phyloP scores from a whole-genome alignment of 2,113 vertebrate genomes.

The Mystacornis crossleyi region DNA sequence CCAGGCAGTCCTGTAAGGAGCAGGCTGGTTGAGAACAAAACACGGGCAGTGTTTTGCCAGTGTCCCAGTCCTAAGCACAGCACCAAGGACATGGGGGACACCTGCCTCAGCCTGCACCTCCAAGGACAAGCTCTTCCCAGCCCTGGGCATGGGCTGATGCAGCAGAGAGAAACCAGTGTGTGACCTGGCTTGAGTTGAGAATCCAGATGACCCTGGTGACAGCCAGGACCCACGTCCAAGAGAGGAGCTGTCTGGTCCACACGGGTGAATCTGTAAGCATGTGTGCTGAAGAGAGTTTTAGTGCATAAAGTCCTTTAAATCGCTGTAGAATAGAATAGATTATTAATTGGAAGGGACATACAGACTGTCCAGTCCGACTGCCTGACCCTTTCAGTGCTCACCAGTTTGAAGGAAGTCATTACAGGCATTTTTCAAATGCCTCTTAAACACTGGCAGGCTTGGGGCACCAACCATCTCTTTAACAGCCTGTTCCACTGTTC shows the following conservation, averaged over 20 bases:
- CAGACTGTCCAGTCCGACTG: not conserved
- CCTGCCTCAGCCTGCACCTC: not conserved
- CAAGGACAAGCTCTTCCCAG: not conserved
- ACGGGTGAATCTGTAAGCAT: not conserved
- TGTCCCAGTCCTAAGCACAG: not conserved
- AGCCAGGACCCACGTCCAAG: not conserved
- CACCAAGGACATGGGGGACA: not conserved
- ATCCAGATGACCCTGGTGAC: rapidly evolving
- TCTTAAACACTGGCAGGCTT: not conserved
- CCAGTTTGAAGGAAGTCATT: not conserved
- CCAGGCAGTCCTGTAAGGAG: not conserved
- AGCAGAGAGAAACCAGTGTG: not conserved
- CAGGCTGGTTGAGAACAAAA: not conserved
- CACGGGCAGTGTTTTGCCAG: rapidly evolving
- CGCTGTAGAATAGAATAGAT: not conserved
- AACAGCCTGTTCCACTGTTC: not conserved
- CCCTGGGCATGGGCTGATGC: not conserved
- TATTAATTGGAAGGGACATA: not conserved
- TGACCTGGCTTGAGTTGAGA: rapidly evolving
- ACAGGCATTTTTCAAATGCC: not conserved
- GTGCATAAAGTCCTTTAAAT: not conserved
- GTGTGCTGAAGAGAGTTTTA: not conserved
- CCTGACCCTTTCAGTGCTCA: not conserved
- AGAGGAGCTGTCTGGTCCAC: not conserved
- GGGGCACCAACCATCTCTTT: rapidly evolving